Base-by-base conservation (phyloP, 1,140 invertebrate species). In the Liolophura sinensis region DNA sequence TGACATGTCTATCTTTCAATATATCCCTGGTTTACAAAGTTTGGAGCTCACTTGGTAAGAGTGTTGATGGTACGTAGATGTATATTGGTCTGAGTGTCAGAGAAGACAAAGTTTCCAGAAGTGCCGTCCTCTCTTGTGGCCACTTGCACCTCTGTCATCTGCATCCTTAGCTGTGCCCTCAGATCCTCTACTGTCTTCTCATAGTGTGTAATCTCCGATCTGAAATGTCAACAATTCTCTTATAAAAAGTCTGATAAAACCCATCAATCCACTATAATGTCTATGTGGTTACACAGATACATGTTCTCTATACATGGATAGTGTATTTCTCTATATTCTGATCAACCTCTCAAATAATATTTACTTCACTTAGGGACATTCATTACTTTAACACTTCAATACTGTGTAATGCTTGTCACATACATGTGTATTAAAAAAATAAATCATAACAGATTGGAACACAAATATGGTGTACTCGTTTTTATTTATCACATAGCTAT, bases 181-280 rank as follows among this genome's bases (percentile, higher is more conserved):
- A 78, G 63, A 64, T 79, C 73, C 59, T 75, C 73, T 20, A 77
- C 73, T n/a, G 69, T 69, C 63, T 77, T 68, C 31, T 76, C 72
- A 61, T 72, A 69, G 49, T 68, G 65, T 48, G 68, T 49, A 12
- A 73, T 67, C 52, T 77, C 77, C 22, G 67, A 65, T 56, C 77
- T 78, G 57, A 24, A 54, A 54, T n/a, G 18, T 54, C 18, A 54
- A 54, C 31, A 40, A 9, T 9, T 40, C 31, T 40, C 31, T 40
- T 3, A 40, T 40, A 40, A 9, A 3, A 40, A 40, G 31, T 40
- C 31, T 40, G 31, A 5, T 40, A 40, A 5, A 9, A 40, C 31
- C 31, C 3, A 40, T 9, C 31, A 40, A 40, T 40, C 3, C 3
- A 40, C 3, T 40, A 9, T 40, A 40, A 9, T 40, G 3, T 40